Base-by-base conservation (phyloP, 2,797 vertebrate genomes). In the Enteromius treurensis region DNA sequence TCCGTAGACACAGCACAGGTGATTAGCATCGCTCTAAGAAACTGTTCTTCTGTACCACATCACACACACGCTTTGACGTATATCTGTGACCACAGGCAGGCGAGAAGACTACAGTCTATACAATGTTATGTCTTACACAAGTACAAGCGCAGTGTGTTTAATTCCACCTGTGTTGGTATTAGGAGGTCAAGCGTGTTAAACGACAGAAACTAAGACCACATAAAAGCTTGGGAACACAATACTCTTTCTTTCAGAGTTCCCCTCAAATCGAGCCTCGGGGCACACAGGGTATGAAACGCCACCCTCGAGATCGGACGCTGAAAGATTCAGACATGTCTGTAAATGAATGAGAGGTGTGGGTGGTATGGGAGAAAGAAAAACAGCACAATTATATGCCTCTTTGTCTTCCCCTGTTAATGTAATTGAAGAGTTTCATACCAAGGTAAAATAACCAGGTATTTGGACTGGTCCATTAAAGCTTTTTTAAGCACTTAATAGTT, bases 11-110 rank as follows among this genome's bases (percentile, higher is more conserved):
- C 93, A 92, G 90, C 92, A 90, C 90, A 88, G 89, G 88, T 92
- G 92, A 94, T 93, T 92, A 92, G 88, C 85, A 88, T 55, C 86
- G 80, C 84, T 89, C 90, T 92, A 92, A 93, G 92, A 92, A 90
- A 94, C 78, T 69, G 58, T 67, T 64, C 89, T 67, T 53, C 84
- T 88, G 85, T 87, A 85, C 40, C 19, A 64, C 62, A 90, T 91
- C 90, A 47, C 90, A 92, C 90, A 92, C 90, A 92, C 90, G 89
- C 84, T 88, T 88, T 88, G 84, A 90, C 88, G 67, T 78, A 83
- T 15, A 26, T 78, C 53, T 37, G 29, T 2, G 42, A 73, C 42
- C 82, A 71, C 53, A 78, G 51, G 14, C 42, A 34, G 81, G 45
- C 81, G 17, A 32, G 55, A 81, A 82, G 77, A 37, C 29, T 55